A percentile compares a stretch with the other conserved stretches of the same genome.
Evolutionary conservation across 2,113 vertebrate genomes (phyloP).

Genomic region (Oenanthe melanoleuca): DNA sequence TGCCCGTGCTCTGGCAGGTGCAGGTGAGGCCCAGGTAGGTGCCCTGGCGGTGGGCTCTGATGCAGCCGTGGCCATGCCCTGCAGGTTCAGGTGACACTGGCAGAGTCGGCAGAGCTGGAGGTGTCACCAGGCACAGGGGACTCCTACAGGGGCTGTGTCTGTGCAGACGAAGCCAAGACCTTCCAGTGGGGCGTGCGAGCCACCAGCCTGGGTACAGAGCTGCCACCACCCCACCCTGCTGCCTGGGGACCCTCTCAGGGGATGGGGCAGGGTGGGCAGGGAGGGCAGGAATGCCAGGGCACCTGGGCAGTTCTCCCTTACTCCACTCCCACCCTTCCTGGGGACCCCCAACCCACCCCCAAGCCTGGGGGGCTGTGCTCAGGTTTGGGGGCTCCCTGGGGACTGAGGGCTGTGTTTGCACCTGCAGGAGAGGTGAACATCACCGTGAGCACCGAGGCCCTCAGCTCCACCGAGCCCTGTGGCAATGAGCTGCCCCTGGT

Average conservation of each 20-base stretch:
- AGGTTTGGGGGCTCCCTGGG: rapidly evolving
- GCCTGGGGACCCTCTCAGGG: background rate
- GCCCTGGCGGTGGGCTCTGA: background rate
- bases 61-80: rapidly evolving
- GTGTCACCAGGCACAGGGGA: rapidly evolving
- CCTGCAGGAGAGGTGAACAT: conserved; percentile 39
- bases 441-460: background rate
- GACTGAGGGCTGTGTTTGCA: rapidly evolving
- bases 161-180: background rate
- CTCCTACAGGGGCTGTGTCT: background rate
- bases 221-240: background rate
- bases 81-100: background rate
- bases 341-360: background rate
- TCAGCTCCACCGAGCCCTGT: conserved; percentile 22
- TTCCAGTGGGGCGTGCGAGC: conserved; percentile 22
- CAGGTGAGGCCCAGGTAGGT: background rate
- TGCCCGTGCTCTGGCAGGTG: rapidly evolving
- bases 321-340: background rate
- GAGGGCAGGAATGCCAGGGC: background rate
- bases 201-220: conserved; percentile 4
- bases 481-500: conserved; percentile 1
- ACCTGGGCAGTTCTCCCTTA: rapidly evolving
- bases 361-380: background rate
- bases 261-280: background rate
- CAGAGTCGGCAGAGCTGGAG: background rate